Evolutionary conservation across 2,888 invertebrate genomes (phyloP), one percentile per base, ranked within the genome.

Genomic region (Mylabris sibirica): DNA sequence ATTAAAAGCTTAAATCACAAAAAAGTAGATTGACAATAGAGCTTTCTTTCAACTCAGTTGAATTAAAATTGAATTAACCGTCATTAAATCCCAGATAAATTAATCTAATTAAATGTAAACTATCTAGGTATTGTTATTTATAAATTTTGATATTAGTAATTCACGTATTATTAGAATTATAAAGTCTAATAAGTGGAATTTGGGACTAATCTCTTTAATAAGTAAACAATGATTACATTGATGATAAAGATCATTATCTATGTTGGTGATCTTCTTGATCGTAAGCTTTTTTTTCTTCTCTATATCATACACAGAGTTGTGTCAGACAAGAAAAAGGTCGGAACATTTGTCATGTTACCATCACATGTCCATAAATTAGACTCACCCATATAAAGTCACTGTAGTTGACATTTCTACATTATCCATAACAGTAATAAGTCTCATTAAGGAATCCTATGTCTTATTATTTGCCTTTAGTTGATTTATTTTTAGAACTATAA

Each of bases 301-400:
- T 5, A 6, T 8, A 2, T 6, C 44, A 5, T 22, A 22, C 35
- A 60, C 34, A 35, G 6, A 17, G 34, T 38, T 34, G 26, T 38
- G 60, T 60, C n/a, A 22, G n/a, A 12, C 60, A 20, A 60, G 60
- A 60, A 60, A 60, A 60, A 60, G 60, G 20, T 38, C 35, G 60
- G 34, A 60, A 1, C 12, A 60, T 60, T 60, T 60, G 60, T 60
- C 60, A 60, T 60, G 35, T 26, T 60, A 60, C 34, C 34, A 60
- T 60, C 60, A 60, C 60, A 30, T 60, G 60, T 17, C 60, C 17
- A 60, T 60, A 34, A 60, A 60, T 60, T 60, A 60, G 34, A 60
- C 34, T 60, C 60, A 22, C 35, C 17, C 20, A 44, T 49, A 49
- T 49, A 17, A 11, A 26, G 38, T 26, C 5, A n/a, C 35, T 60